Evolutionary conservation across 2,797 vertebrate species (phyloP), one percentile per base, ranked within the genome.

Genomic region (Pogoniulus pusillus): DNA sequence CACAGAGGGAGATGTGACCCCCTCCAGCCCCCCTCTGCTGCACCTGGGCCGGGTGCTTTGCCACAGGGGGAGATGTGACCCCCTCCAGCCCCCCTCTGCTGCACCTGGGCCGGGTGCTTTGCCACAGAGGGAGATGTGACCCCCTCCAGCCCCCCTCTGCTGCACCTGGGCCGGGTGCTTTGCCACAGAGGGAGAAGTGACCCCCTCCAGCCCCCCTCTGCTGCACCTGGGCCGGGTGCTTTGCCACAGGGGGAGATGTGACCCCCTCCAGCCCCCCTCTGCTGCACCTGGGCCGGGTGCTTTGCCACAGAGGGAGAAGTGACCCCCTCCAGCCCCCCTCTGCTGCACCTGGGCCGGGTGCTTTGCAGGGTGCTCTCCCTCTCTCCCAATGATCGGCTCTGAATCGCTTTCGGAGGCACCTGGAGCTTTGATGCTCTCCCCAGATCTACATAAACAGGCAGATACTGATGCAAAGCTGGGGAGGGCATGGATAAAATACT

Each of bases 171-270:
- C n/a, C n/a, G n/a, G n/a, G n/a, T n/a, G 43, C 43, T 45, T 45
- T 45, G 43, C 17, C 41, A 45, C 19, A 45, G 43, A 45, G 43
- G 43, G 18, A 45, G 43, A 45, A 45, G 7, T 45, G 43, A 22
- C 19, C 45, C 45, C 45, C 45, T 45, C 45, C 45, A 45, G 45
- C 22, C 47, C 47, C 12, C 14, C 14, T 26, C 35, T 6, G 49
- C 26, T 27, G 16, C 93, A 91, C 69, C 91, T 86, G 19, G 92
- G 73, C 86, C 35, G 34, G 91, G 86, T 93, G 90, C 92, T 95
- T 53, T 6, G 16, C 41, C 45, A 22, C 47, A 47, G 45, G 47
- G 45, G 45, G 10, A 47, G 45, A 47, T 11, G 20, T 22, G 45
- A 47, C 19, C 45, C 45, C 19, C 45, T 45, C 45, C 45, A 6